Evolutionary conservation across 2,888 invertebrate genomes (phyloP).

Genomic region (Pemphredon lugubris): DNA sequence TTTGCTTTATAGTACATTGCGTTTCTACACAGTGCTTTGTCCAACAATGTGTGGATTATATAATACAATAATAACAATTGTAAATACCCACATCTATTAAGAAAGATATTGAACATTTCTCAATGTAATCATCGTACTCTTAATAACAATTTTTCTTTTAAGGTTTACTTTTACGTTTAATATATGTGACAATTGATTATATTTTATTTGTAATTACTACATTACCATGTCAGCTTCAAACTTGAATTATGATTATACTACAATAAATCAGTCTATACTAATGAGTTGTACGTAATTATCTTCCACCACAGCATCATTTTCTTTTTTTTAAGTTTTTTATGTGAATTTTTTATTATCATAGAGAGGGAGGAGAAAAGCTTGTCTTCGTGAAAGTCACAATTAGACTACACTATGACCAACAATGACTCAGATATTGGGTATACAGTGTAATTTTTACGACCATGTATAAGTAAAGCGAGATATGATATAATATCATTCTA

Average conservation of each 20-base stretch:
- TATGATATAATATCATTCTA: too few relatives aligned
- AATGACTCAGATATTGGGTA: too few relatives aligned
- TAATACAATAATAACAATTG: constrained; percentile 1
- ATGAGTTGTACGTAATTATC: too few relatives aligned
- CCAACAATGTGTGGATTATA: neutral
- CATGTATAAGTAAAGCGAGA: too few relatives aligned
- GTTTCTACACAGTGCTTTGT: neutral
- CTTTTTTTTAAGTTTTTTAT: too few relatives aligned
- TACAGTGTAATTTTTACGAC: too few relatives aligned
- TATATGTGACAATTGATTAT: neutral
- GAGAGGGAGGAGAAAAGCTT: too few relatives aligned
- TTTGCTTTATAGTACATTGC: too few relatives aligned
- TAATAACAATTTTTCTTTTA: neutral
- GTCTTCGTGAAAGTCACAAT: too few relatives aligned
- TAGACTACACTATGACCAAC: too few relatives aligned
- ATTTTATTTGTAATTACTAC: neutral
- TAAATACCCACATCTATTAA: constrained; percentile 13
- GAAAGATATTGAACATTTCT: neutral
- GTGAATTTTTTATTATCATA: too few relatives aligned
- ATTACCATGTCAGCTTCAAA: constrained; percentile 7
- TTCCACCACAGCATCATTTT: too few relatives aligned
- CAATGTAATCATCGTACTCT: constrained; percentile 1
- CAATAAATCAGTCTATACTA: constrained; percentile 15
- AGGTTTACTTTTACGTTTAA: constrained; percentile 14
- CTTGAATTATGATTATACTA: constrained; percentile 15